phyloP scores from a whole-genome alignment of 2,797 vertebrate species.

The Podargus strigoides region DNA sequence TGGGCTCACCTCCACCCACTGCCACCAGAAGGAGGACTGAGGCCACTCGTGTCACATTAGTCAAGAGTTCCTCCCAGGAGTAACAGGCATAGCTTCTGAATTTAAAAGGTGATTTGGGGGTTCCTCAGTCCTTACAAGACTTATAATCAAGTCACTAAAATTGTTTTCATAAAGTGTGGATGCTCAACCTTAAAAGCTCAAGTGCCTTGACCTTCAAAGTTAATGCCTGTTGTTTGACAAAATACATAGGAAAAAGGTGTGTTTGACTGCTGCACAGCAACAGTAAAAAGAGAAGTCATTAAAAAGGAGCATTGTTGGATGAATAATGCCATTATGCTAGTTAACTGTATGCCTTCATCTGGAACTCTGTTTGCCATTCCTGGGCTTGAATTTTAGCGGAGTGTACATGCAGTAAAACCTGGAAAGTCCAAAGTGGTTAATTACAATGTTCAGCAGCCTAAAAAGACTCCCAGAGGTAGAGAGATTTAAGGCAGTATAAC shows the following conservation, averaged over 20 bases:
- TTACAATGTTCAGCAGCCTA: neutral
- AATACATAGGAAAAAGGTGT: neutral
- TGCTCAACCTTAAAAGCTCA: neutral
- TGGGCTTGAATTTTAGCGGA: neutral
- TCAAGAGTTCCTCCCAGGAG: neutral
- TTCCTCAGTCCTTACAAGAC: neutral
- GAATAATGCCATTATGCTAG: neutral
- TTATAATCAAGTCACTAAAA: neutral
- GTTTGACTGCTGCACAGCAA: neutral
- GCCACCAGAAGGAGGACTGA: neutral
- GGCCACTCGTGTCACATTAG: fast-evolving
- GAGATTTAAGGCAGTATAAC: neutral
- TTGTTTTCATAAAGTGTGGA: neutral
- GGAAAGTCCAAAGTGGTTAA: slow-evolving; percentile 16
- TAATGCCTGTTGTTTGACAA: neutral
- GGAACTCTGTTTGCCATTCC: neutral
- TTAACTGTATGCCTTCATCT: neutral
- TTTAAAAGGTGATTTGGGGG: neutral
- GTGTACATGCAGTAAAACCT: neutral
- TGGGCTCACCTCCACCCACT: neutral
- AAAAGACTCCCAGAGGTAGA: neutral
- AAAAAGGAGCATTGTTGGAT: neutral
- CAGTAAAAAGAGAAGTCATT: neutral
- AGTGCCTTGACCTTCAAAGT: neutral
- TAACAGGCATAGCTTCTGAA: neutral